These are phyloP conservation scores for Pseudanteris insignis DNA, from an alignment of 2,888 invertebrate genomes.

Conservation along the genomic window DNA sequence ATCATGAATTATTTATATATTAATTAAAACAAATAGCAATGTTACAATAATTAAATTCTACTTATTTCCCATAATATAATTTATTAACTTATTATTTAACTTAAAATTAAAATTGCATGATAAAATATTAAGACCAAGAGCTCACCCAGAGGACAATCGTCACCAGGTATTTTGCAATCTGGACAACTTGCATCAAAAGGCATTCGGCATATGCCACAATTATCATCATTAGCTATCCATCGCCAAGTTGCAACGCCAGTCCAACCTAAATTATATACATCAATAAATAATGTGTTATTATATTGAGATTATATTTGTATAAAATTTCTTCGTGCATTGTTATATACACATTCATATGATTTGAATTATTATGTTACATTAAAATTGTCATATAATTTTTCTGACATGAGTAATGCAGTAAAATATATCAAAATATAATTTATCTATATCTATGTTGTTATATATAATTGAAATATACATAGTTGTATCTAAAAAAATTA, in stretches of 20 bases:
- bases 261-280: conserved; percentile 74
- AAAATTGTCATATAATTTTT: background rate
- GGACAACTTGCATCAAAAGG: conserved; percentile 98
- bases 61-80: background rate
- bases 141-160: conserved; percentile 90
- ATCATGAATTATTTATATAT: no score
- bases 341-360: no score
- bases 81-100: background rate
- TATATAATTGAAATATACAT: no score
- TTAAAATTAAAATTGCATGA: background rate
- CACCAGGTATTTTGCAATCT: conserved; percentile 96
- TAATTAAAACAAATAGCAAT: no score
- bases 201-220: conserved; percentile 98
- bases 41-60: no score
- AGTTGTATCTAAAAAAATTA: no score
- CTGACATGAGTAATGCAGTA: background rate
- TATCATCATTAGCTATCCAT: conserved; percentile 99
- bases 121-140: conserved; percentile 4
- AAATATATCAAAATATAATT: no score
- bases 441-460: no score
- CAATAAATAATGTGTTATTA: conserved; percentile 6
- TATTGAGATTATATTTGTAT: conserved; percentile 1
- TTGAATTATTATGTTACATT: no score
- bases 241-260: conserved; percentile 97
- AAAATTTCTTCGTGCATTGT: background rate